Base-by-base conservation (phyloP, 2,113 vertebrate genomes). In the Mobula birostris region DNA sequence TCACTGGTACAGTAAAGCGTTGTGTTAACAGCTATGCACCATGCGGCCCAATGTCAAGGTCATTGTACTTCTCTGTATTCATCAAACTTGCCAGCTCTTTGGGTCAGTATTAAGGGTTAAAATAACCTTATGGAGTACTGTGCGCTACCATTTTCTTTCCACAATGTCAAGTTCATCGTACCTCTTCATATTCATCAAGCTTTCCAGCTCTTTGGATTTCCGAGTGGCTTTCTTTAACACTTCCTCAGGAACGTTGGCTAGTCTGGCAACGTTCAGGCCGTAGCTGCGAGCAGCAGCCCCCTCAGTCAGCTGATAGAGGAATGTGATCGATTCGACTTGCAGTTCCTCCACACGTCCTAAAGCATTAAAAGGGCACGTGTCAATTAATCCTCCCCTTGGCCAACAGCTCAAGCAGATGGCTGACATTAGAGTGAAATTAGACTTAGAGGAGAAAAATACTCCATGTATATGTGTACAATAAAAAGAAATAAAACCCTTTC, bases 301-400 rank as follows among this genome's bases (percentile, higher is more conserved):
- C 97, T 97, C 97, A n/a, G 97, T 99, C 96, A 99, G 96, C 96
- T 98, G 98, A 96, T 99, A 99, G 94, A 99, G 98, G 95, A 99
- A 99, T 94, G 98, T 99, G 95, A 99, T 98, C 96, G 97, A 98
- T 95, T 98, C 98, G 70, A 98, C 98, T 91, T 96, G 96, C 94
- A 97, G 95, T 82, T 97, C 97, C 94, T 94, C 95, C 94, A 96
- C 94, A 94, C 78, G 88, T 19, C 94, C 97, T 98, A 82, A 4
- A 94, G 0, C 61, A 79, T 94, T 9, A 80, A 72, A 76, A 93
- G 91, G 91, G 68, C 68, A 74, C n/a, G 21, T 76, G 68, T 74
- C 36, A 93, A 56, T 93, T 40, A 93, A 93, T 93, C 68, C 70
- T 93, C 70, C 27, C 9, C 70, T 7, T 12, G 70, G 36, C 91